Conservation (phyloP, 2,113 vertebrate genomes). For the Sclerurus mexicanus region DNA sequence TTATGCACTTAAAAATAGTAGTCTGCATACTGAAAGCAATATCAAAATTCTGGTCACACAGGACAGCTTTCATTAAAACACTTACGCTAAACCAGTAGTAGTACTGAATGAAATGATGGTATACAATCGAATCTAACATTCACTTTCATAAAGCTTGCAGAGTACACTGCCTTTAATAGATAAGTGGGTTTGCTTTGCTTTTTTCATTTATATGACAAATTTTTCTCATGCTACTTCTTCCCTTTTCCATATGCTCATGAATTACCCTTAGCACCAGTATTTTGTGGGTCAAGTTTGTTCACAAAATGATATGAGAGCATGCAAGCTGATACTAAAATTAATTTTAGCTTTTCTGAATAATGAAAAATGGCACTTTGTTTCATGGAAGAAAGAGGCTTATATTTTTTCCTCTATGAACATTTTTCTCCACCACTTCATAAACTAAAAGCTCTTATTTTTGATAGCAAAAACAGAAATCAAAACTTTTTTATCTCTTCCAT, state of each 20-base stretch:
- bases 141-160: not conserved
- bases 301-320: not conserved
- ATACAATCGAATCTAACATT: not conserved
- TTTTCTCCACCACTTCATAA: not conserved
- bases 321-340: not conserved
- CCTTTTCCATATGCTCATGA: not conserved
- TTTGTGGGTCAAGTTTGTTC: not conserved
- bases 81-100: not conserved
- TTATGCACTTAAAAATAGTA: not conserved
- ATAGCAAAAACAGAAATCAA: not conserved
- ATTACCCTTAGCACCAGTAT: not conserved
- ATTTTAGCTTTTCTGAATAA: not conserved
- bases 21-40: not conserved
- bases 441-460: not conserved
- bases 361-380: not conserved
- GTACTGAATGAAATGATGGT: not conserved
- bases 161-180: not conserved
- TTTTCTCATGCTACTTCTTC: not conserved
- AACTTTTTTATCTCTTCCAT: not conserved
- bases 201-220: not conserved
- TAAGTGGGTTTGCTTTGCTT: not conserved
- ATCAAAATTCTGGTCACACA: not conserved
- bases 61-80: not conserved
- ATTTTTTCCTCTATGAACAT: not conserved
- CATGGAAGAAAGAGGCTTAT: not conserved